Conservation (phyloP, 2,797 vertebrate genomes). For the Sciaenops ocellatus region DNA sequence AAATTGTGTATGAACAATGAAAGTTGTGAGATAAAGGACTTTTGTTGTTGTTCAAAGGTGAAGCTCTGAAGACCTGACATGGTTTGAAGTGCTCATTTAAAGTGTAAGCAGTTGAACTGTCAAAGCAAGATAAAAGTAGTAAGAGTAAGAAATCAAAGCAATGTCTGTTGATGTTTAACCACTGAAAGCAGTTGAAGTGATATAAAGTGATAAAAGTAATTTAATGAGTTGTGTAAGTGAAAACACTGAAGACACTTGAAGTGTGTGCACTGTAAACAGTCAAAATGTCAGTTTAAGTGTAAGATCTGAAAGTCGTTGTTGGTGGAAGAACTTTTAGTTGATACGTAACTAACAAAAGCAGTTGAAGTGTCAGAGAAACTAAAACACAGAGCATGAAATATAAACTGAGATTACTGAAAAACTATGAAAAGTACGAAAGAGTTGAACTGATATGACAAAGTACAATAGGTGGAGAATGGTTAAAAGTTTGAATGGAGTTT, state of each 20-base stretch:
- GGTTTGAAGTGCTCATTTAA: not conserved
- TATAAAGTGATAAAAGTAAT: too few relatives aligned
- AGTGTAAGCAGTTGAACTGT: not conserved
- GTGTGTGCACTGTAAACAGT: not conserved
- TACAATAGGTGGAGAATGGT: not conserved
- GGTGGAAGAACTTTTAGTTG: not conserved
- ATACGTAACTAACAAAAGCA: not conserved
- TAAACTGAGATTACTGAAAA: not conserved
- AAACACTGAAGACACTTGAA: not conserved
- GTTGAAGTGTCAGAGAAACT: not conserved
- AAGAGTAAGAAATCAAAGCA: not conserved
- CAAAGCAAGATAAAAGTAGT: not conserved
- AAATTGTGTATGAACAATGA: not conserved
- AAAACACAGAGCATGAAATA: not conserved
- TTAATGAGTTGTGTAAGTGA: not conserved
- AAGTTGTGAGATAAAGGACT: not conserved
- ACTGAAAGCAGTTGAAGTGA: not conserved
- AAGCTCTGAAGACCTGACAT: not conserved
- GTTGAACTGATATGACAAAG: not conserved
- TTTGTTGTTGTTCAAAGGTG: not conserved
- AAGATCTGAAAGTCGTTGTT: not conserved
- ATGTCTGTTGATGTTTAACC: not conserved
- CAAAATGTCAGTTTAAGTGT: not conserved
- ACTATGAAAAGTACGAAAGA: not conserved
- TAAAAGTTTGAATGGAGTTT: not conserved